A percentile compares a stretch with the other conserved stretches of the same genome.
Evolutionary conservation across 2,113 vertebrate genomes (phyloP).

Genomic region (Phrynosoma platyrhinos): DNA sequence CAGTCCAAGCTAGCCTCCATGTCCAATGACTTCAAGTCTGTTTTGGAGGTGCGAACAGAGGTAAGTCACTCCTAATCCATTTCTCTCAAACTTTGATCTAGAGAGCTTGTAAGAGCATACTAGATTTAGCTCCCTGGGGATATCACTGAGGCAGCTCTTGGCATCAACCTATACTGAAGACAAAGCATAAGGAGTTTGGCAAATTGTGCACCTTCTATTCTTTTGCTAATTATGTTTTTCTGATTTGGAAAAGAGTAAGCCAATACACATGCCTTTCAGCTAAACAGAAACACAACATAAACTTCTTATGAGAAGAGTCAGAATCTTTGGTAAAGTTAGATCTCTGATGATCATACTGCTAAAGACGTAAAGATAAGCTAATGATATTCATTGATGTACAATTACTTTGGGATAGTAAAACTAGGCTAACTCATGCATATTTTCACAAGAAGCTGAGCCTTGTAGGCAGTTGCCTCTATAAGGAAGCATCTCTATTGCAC

Average conservation of each 20-base stretch:
- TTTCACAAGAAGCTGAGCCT: too few species aligned
- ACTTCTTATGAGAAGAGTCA: neutral
- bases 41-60: slow-evolving; percentile 94
- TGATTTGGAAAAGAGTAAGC: neutral
- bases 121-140: neutral
- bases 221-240: neutral
- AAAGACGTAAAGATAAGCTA: neutral
- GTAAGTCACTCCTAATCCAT: slow-evolving; percentile 65
- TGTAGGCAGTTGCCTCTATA: too few species aligned
- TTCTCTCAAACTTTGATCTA: neutral
- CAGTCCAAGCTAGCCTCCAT: slow-evolving; percentile 94
- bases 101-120: too few species aligned
- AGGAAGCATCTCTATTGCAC: too few species aligned
- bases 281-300: neutral
- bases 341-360: neutral
- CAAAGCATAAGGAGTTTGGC: neutral
- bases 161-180: neutral
- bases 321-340: neutral
- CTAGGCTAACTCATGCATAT: neutral
- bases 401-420: neutral
- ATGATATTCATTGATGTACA: too few species aligned
- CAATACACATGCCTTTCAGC: neutral
- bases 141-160: neutral
- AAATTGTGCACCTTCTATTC: neutral
- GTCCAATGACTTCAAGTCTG: slow-evolving; percentile 95